These are phyloP conservation scores for Hemicrepidius hirtus DNA, from an alignment of 2,888 invertebrate species.

Conservation along the genomic window DNA sequence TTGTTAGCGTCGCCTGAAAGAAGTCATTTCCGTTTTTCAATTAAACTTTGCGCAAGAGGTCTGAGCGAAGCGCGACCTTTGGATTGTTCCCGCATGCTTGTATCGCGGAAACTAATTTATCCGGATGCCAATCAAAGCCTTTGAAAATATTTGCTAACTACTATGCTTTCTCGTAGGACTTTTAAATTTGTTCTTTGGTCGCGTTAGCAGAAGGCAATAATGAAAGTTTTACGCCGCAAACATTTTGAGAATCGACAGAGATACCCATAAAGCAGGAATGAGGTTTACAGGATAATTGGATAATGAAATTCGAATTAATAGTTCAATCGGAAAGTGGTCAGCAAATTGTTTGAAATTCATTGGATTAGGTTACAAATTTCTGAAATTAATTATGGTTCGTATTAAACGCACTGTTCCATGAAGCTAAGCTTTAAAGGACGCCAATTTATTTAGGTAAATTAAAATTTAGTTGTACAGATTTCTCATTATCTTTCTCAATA, in stretches of 20 bases:
- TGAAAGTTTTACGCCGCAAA: constrained; percentile 12
- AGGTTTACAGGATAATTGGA: constrained; percentile 27
- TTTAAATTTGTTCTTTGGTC: constrained; percentile 52
- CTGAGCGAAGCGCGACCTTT: constrained; percentile 53
- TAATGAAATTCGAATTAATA: constrained; percentile 31
- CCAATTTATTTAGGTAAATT: constrained; percentile 3
- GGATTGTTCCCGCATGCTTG: constrained; percentile 57
- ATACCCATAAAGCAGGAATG: constrained; percentile 11
- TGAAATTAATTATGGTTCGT: constrained; percentile 19
- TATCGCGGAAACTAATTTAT: constrained; percentile 63
- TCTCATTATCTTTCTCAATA: too few species aligned
- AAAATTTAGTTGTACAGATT: constrained; percentile 1
- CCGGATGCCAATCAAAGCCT: constrained; percentile 61
- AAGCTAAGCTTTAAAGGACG: constrained; percentile 3
- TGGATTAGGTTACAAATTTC: constrained; percentile 13
- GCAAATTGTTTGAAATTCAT: constrained; percentile 29
- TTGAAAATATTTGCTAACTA: constrained; percentile 60
- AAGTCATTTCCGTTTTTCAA: constrained; percentile 61
- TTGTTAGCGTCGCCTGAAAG: constrained; percentile 52
- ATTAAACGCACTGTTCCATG: constrained; percentile 13
- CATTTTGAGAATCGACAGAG: constrained; percentile 19
- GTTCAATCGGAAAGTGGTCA: constrained; percentile 27
- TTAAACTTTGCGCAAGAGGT: constrained; percentile 62
- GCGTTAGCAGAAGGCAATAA: constrained; percentile 19
- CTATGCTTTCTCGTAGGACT: constrained; percentile 47